Evolutionary conservation across 2,888 invertebrate genomes (phyloP).

Genomic region (Archips crataeganus): DNA sequence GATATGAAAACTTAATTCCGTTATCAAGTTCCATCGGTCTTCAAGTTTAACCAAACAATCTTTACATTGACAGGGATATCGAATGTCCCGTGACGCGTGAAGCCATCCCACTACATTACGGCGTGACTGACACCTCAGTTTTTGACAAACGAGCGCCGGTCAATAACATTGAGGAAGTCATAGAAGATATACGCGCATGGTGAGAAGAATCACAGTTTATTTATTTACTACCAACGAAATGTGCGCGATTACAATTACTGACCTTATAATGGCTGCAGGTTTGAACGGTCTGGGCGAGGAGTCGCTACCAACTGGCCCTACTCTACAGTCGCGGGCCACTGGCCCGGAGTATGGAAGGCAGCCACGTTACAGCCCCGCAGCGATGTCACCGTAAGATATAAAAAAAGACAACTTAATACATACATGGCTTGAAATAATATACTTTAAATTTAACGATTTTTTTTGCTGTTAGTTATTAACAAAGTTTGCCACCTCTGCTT

Average conservation of each 20-base stretch:
- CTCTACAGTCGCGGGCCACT: conserved; percentile 68
- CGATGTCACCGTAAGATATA: conserved; percentile 69
- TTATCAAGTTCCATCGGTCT: too few relatives aligned
- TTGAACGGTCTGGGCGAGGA: conserved; percentile 52
- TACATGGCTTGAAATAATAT: too few relatives aligned
- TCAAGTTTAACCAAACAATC: too few relatives aligned
- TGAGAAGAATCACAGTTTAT: conserved; percentile 27
- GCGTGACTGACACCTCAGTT: conserved; percentile 72
- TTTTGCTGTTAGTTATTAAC: too few relatives aligned
- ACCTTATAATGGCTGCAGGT: conserved; percentile 53
- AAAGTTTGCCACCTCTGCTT: too few relatives aligned
- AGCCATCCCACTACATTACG: conserved; percentile 73
- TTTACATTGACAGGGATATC: conserved; percentile 55
- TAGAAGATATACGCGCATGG: conserved; percentile 54
- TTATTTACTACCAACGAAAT: too few relatives aligned
- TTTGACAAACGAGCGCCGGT: conserved; percentile 68
- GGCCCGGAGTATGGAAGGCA: conserved; percentile 62
- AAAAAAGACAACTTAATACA: too few relatives aligned
- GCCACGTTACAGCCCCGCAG: conserved; percentile 69
- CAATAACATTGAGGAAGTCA: conserved; percentile 60
- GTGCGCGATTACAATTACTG: not conserved
- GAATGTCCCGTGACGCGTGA: conserved; percentile 72
- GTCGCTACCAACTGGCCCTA: conserved; percentile 67
- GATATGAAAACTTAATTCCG: too few relatives aligned
- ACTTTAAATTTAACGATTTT: too few relatives aligned